Conservation (phyloP, 1,140 invertebrate genomes). For the Charaxes varanes region DNA sequence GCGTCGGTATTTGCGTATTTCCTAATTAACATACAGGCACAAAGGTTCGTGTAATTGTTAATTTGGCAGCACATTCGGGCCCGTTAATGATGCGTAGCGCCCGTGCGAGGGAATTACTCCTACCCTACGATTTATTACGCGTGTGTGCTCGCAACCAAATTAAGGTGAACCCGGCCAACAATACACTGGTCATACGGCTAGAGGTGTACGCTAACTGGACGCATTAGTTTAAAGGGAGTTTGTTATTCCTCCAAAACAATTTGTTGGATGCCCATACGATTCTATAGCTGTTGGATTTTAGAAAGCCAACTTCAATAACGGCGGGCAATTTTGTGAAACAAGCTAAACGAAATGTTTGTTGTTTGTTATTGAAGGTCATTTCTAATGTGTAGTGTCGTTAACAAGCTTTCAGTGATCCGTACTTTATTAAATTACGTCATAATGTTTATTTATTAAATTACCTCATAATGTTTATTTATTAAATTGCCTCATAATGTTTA, state of each 20-base stretch:
- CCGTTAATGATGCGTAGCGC: slow-evolving; percentile 58
- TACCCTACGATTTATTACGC: slow-evolving; percentile 59
- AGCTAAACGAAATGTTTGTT: too few species aligned
- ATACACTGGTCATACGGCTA: background rate
- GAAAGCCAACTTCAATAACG: slow-evolving; percentile 28
- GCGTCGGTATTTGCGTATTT: slow-evolving; percentile 36
- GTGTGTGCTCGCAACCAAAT: slow-evolving; percentile 45
- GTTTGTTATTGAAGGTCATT: too few species aligned
- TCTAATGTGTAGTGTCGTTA: too few species aligned
- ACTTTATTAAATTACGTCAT: too few species aligned
- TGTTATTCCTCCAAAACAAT: slow-evolving; percentile 54
- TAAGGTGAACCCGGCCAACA: slow-evolving; percentile 12
- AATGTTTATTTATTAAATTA: too few species aligned
- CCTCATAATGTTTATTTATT: too few species aligned
- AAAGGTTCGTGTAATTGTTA: slow-evolving; percentile 64
- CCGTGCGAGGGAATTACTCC: slow-evolving; percentile 47
- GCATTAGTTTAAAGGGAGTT: slow-evolving; percentile 53
- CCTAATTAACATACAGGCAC: slow-evolving; percentile 64
- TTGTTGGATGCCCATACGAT: slow-evolving; percentile 34
- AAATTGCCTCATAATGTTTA: too few species aligned
- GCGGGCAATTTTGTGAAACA: slow-evolving; percentile 25
- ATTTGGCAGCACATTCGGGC: slow-evolving; percentile 61
- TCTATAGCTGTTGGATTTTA: slow-evolving; percentile 29
- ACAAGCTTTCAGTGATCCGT: too few species aligned
- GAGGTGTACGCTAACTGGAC: slow-evolving; percentile 27